Conservation (phyloP, 1,140 invertebrate genomes). For the Drosophila biarmipes region DNA sequence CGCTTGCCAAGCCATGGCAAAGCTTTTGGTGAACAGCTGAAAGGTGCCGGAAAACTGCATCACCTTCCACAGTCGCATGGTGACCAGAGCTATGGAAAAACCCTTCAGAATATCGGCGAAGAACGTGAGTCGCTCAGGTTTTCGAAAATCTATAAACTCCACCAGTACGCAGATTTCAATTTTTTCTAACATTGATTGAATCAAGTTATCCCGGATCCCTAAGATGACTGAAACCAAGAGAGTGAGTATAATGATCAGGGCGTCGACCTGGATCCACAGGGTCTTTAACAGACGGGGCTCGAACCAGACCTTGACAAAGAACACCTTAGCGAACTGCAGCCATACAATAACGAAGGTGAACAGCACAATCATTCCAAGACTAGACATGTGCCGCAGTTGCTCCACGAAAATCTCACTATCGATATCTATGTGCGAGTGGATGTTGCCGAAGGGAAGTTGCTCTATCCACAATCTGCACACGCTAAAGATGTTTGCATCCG, state of each 20-base stretch:
- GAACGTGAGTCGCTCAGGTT: slow-evolving; percentile 28
- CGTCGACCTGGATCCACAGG: slow-evolving; percentile 57
- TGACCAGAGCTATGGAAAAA: slow-evolving; percentile 53
- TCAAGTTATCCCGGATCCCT: slow-evolving; percentile 11
- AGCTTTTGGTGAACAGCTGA: slow-evolving; percentile 55
- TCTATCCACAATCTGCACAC: slow-evolving; percentile 59
- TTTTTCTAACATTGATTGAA: slow-evolving; percentile 28
- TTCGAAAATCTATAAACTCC: slow-evolving; percentile 62
- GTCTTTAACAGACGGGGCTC: slow-evolving; percentile 14
- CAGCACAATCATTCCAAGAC: slow-evolving; percentile 11
- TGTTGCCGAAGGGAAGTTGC: slow-evolving; percentile 52
- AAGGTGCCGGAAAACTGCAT: slow-evolving; percentile 70
- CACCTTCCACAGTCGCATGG: slow-evolving; percentile 68
- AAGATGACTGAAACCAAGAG: not conserved
- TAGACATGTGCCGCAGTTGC: not conserved
- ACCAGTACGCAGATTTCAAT: slow-evolving; percentile 55
- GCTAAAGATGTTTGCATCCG: slow-evolving; percentile 64
- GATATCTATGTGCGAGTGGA: slow-evolving; percentile 25
- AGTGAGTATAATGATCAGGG: slow-evolving; percentile 53
- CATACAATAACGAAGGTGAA: slow-evolving; percentile 40
- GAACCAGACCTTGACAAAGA: slow-evolving; percentile 51
- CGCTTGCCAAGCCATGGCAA: slow-evolving; percentile 31
- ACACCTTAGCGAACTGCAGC: slow-evolving; percentile 37
- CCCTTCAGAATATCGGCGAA: slow-evolving; percentile 22
- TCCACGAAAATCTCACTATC: slow-evolving; percentile 34